phyloP scores from a whole-genome alignment of 2,113 vertebrate species.

The Carassius gibelio region DNA sequence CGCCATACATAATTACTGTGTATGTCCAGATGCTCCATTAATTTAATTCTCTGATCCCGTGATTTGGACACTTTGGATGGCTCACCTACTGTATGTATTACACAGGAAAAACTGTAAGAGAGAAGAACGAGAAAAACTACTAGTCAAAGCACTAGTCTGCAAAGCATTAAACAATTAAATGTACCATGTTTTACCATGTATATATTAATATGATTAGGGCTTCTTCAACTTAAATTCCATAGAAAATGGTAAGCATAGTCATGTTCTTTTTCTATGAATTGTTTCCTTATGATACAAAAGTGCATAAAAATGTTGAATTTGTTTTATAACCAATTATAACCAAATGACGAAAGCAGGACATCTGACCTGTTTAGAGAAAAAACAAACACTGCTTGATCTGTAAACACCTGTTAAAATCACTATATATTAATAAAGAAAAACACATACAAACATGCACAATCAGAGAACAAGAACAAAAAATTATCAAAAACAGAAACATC shows the following conservation, averaged over 20 bases:
- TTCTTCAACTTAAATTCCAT: not conserved
- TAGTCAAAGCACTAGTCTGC: not conserved
- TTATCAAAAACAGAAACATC: not conserved
- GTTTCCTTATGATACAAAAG: not conserved
- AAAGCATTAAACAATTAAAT: not conserved
- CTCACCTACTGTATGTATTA: not conserved
- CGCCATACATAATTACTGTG: conserved; percentile 55
- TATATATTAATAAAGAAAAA: not conserved
- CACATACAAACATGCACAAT: not conserved
- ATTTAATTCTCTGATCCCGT: conserved; percentile 2
- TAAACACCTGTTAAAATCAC: not conserved
- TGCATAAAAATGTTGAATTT: no score
- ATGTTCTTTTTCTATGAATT: not conserved
- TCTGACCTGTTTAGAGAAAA: not conserved
- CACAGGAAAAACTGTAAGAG: not conserved
- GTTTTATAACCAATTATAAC: not conserved
- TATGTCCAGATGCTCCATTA: conserved; percentile 68
- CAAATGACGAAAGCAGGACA: not conserved
- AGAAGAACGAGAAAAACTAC: not conserved
- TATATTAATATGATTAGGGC: not conserved
- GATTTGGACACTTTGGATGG: not conserved
- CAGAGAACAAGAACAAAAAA: not conserved
- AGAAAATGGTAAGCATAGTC: not conserved
- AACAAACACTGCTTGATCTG: not conserved
- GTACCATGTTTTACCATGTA: not conserved